Evolutionary conservation across 2,797 vertebrate species (phyloP), one percentile per base, ranked within the genome.

Genomic region (Sebastolobus altivelis): DNA sequence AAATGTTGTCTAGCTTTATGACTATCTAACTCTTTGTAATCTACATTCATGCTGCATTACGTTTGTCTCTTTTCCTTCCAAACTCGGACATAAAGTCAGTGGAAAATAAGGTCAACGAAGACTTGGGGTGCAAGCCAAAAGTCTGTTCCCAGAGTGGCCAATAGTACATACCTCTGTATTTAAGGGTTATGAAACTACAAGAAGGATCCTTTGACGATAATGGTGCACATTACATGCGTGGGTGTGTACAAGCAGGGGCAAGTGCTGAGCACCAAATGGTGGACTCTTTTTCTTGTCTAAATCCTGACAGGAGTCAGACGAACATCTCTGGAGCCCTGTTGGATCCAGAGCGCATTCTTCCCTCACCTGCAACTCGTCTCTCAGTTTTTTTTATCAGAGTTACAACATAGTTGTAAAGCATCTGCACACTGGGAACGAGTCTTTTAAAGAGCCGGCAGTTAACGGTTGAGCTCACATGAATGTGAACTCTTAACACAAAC

Each of bases 211-310:
- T 38, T 40, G 22, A 86, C 81, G 75, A 89, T 65, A 87, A 73
- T 68, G 6, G 74, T 58, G 52, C 80, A 72, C 33, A 70, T 77
- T 75, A 63, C 43, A 82, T 58, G 73, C 65, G 83, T 90, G 89
- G 90, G 88, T 56, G 88, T 86, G 72, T 82, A 65, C 93, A 90
- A 77, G 94, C 80, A 92, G 67, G 80, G 91, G 82, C 92, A 94
- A 90, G 94, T 91, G 81, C 25, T 52, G 11, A 86, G 61, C 72
- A 37, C 54, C 71, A 67, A 83, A 80, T 33, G 37, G 73, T 79
- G 79, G 59, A 31, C 16, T 86, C 14, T 86, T 49, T 71, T 87
- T 70, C 77, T 81, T 8, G 2, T 69, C 4, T 52, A 29, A 43
- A 59, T 82, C 72, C 60, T 69, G 66, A 78, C 65, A 77, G 8